Evolutionary conservation across 2,113 vertebrate species (phyloP), one percentile per base, ranked within the genome.

Genomic region (Trematomus loennbergii): DNA sequence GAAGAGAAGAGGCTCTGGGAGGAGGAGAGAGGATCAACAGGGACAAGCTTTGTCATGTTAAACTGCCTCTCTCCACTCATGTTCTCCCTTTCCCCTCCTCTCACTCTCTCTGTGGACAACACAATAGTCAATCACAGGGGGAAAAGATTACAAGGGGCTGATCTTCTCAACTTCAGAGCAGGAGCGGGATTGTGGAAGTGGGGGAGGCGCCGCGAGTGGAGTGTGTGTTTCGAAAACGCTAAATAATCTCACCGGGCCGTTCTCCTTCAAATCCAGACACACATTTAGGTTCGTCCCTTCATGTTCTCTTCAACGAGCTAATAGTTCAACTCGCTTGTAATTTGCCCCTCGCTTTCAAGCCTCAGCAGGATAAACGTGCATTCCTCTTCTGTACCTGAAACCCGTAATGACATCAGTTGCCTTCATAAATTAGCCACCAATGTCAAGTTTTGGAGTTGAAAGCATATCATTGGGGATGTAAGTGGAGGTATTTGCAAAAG

Each of bases 31-130:
- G 84, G 90, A 87, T 89, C 89, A 87, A 82, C 83, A 60, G 91
- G 86, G 91, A 89, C 78, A 36, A 87, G 89, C 91, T 94, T 94
- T 94, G 93, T 94, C 91, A 94, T 93, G 93, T 91, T 93, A 93
- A 94, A 93, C 61, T 6, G 17, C 64, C 72, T 81, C 87, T 85
- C 81, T 87, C 65, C 66, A 36, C 33, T 36, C 66, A 60, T 81
- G n/a, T 83, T 55, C 61, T 49, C 70, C 69, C 82, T 82, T 20
- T 58, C 64, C 59, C 84, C 22, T 25, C 52, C 64, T 62, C 84
- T 29, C 83, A 55, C 53, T 60, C 58, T 72, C 72, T 83, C 62
- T 48, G 77, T 12, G 84, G 85, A 87, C 53, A 74, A 86, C 84
- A 92, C 89, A 92, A 90, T 90, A 86, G 91, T 85, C 92, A 75